Base-by-base conservation (phyloP, 2,888 invertebrate genomes). In the Microctonus brassicae region DNA sequence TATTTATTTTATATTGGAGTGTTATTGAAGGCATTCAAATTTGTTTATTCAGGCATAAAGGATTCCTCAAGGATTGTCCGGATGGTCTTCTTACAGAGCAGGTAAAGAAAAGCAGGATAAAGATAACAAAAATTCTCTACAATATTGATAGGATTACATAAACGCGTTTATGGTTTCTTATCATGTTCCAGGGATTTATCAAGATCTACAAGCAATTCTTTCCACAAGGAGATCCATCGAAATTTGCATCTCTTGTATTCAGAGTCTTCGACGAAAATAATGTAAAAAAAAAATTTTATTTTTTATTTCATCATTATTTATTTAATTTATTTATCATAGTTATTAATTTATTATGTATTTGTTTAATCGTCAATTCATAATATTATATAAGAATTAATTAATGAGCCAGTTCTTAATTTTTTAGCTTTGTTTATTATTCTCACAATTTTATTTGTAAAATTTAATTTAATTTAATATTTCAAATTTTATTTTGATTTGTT, bases 141-240 rank as follows among this genome's bases (percentile, higher is more conserved):
- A 70, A 72, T 61, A 75, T 74, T 34, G 52, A 17, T 22, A 29
- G 26, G 26, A 9, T 52, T 60, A 58, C 53, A 24, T 24, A 60
- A 47, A 69, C 26, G 52, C 17, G n/a, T n/a, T 5, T 34, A 26
- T 53, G 36, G 13, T 47, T 47, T 26, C 24, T 53, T 7, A 17
- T 58, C 53, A 57, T 66, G 78, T 89, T 89, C 70, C 89, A 98
- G 97, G 98, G 98, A 83, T 99, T 99, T 91, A 97, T 98, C 88
- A 97, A 96, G 91, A 99, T 99, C 89, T 99, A 99, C 91, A 97
- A 97, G 90, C 98, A 99, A 90, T 99, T 99, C 90, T 99, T 99
- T 89, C 99, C 99, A 68, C 97, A 98, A 92, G 99, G 99, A 79
- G 98, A 99, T 90, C 98, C 99, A 55, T 97, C 97, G 86, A 99